phyloP scores from a whole-genome alignment of 1,140 invertebrate genomes.

The Drosophila burlai region DNA sequence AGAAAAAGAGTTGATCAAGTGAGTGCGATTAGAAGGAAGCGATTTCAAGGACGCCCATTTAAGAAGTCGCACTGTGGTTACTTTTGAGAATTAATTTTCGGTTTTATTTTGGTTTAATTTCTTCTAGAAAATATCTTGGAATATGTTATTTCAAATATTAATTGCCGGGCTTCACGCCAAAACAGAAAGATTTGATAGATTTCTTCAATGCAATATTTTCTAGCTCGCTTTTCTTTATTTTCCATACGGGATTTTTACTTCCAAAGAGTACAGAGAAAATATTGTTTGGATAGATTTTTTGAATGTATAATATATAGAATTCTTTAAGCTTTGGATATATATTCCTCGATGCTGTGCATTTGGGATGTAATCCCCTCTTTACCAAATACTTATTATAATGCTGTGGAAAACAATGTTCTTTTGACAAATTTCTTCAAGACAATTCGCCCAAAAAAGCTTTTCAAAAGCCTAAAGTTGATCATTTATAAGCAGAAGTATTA shows the following conservation, averaged over 20 bases:
- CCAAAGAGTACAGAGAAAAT: conserved; percentile 6
- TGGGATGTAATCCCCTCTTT: conserved; percentile 1
- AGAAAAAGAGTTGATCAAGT: conserved; percentile 74
- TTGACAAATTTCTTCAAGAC: conserved; percentile 9
- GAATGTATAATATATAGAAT: conserved; percentile 3
- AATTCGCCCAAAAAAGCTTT: conserved; percentile 8
- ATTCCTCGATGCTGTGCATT: conserved; percentile 17
- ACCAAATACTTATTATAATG: conserved; percentile 31
- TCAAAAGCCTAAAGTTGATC: not conserved
- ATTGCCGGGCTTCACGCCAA: no score
- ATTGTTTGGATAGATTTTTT: conserved; percentile 36
- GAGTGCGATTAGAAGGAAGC: conserved; percentile 30
- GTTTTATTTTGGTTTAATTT: not conserved
- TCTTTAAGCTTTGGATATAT: conserved; percentile 8
- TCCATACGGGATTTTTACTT: not conserved
- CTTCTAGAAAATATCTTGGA: not conserved
- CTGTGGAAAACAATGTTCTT: conserved; percentile 3
- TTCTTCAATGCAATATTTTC: conserved; percentile 37
- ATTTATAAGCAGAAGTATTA: conserved; percentile 9
- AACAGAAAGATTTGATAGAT: conserved; percentile 12
- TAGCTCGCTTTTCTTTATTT: not conserved
- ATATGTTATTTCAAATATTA: conserved; percentile 12
- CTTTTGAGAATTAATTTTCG: not conserved
- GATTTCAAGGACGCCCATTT: conserved; percentile 19
- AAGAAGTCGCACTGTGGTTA: conserved; percentile 16